Base-by-base conservation (phyloP, 2,113 vertebrate genomes). In the Conger conger region DNA sequence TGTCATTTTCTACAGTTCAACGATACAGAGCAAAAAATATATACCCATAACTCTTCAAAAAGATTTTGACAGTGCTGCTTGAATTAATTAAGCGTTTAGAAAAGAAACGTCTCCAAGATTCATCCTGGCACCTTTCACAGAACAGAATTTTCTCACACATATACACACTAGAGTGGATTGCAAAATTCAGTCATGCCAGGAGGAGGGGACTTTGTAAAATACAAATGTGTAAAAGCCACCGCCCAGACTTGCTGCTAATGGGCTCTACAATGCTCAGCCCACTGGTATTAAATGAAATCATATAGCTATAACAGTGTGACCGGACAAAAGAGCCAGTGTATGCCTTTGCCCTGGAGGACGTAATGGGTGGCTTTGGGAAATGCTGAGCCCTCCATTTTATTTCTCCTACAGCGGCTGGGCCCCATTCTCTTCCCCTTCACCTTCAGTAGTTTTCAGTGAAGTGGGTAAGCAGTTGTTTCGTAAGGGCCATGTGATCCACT, bases 61-160 rank as follows among this genome's bases (percentile, higher is more conserved):
- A 94, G 93, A 92, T 94, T 96, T 90, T 96, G 94, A 96, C 95
- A 95, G 95, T 89, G 86, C 93, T 94, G 93, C 89, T 95, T 93
- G 94, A 93, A 94, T 91, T 95, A 94, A 95, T 96, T 95, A 95
- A 94, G 90, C 91, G 94, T 93, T 95, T 88, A 88, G 85, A 85
- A 88, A 92, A 90, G 90, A 83, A 91, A 86, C 90, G 91, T 90
- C 91, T 93, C 92, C 88, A 88, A 89, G 92, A 90, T 92, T 93
- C 91, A 92, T 88, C 92, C 91, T 88, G 83, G 89, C 91, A 91
- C 93, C 91, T 63, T 60, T 35, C 77, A 27, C 50, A 23, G 80
- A 82, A 82, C 80, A n/a, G 79, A 84, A 37, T 79, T 53, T 54
- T 90, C 88, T 87, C 80, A 83, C 76, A 84, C 85, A 86, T 83